Evolutionary conservation across 2,797 vertebrate species (phyloP).

Genomic region (Lemur catta): DNA sequence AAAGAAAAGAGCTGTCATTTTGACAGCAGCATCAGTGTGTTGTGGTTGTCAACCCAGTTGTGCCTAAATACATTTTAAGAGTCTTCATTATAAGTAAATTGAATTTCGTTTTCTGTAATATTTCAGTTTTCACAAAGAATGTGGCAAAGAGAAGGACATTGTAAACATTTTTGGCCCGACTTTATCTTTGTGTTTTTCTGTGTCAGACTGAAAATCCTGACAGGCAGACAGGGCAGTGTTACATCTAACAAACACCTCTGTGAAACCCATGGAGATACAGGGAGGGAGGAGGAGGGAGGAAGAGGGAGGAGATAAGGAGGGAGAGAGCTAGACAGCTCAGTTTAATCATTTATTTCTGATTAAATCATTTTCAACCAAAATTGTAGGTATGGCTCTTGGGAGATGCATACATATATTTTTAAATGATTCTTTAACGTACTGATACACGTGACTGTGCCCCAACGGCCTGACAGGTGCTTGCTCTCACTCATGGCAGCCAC

Average conservation of each 20-base stretch:
- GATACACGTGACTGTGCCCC: neutral
- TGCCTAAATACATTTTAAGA: conserved; percentile 5
- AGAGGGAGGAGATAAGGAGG: neutral
- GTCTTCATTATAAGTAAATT: conserved; percentile 4
- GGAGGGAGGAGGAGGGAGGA: neutral
- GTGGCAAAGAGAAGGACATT: conserved; percentile 6
- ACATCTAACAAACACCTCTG: conserved; percentile 39
- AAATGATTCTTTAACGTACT: neutral
- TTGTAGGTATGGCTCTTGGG: neutral
- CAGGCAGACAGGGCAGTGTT: neutral
- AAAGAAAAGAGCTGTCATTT: neutral
- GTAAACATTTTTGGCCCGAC: neutral
- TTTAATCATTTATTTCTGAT: neutral
- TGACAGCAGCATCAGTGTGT: neutral
- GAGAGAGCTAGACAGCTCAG: neutral
- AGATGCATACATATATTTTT: neutral
- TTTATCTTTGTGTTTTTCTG: conserved; percentile 42
- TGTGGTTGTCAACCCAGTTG: neutral
- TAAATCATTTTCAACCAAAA: conserved; percentile 13
- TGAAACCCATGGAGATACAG: neutral
- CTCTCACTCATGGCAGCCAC: neutral
- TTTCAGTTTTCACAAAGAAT: conserved; percentile 39
- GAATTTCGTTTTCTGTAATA: conserved; percentile 3
- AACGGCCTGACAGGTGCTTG: neutral
- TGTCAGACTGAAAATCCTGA: conserved; percentile 35